Evolutionary conservation across 2,113 vertebrate species (phyloP), one percentile per base, ranked within the genome.

Genomic region (Platichthys flesus): DNA sequence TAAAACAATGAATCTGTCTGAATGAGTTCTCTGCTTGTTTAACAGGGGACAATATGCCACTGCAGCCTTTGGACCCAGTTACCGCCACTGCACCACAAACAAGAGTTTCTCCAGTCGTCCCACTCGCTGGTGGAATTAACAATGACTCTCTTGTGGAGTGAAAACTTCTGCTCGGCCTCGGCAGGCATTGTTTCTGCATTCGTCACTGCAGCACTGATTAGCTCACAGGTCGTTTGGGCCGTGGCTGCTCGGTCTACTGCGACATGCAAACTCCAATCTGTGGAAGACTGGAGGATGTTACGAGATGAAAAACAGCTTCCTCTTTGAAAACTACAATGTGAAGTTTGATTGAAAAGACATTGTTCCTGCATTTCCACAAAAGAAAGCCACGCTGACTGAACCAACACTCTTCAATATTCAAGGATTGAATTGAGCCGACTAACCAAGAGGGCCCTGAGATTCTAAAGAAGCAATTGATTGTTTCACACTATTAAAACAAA

Each of bases 171-270:
- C 60, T 72, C 61, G 57, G 79, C 76, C 84, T 84, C 47, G 82
- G 84, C 88, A 79, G 90, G 91, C 84, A 85, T 91, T 92, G 90
- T 94, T 93, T 85, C 88, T 74, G 60, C 74, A 79, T 89, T 90
- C 56, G 76, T 92, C 89, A 91, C 84, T 49, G 76, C 64, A 63
- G 62, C 16, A 20, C 68, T 72, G 80, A 81, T 86, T 84, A 85
- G 83, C 86, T 87, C 88, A 81, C 77, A 81, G 83, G 82, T 80
- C 81, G 75, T 63, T 31, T 57, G 70, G 63, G 64, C 54, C 23
- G 2, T 20, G 62, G 66, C 69, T 65, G 55, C 31, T 45, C 14
- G 0, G 14, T 4, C 31, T 47, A 12, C 23, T 40, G 60, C 67
- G 4, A 52, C 10, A 21, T 9, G 13, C 14, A 55, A 70, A 37